Base-by-base conservation (phyloP, 2,797 vertebrate species). In the Carduelis carduelis region DNA sequence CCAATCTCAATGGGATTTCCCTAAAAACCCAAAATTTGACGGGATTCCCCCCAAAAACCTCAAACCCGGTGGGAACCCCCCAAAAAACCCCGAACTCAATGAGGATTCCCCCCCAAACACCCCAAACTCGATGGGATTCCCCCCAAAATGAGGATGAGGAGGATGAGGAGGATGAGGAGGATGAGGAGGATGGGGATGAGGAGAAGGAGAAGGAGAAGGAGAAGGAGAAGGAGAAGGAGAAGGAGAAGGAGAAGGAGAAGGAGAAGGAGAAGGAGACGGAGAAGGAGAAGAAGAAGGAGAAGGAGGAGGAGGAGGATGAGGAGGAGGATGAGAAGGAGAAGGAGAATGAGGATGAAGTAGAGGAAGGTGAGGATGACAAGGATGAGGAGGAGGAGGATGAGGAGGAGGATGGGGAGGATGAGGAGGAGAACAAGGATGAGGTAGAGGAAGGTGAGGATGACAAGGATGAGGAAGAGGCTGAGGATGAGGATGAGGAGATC, bases 191-290 rank as follows among this genome's bases (percentile, higher is more conserved):
- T 1, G 2, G 44, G 11, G 4, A 24, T 1, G 1, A n/a, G 4
- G 6, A 26, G 6, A 12, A n/a, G 4, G 5, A 43, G 1, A 1
- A 18, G 11, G 32, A 34, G 12, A 2, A 64, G 0, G 12, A 26
- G 8, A 3, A 61, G 5, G 5, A 26, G 21, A 9, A 43, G 2
- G 21, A 14, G 18, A 9, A 49, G 1, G 5, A 28, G 9, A 5
- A 15, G 4, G 2, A 52, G 7, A 1, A 52, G 3, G 8, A 44
- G 3, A 4, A 19, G 2, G 5, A 46, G 12, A 5, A 66, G 5
- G 9, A 46, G 0, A 4, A 30, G 1, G 6, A n/a, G n/a, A n/a
- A n/a, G n/a, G n/a, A n/a, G n/a, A n/a, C n/a, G n/a, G n/a, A n/a
- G n/a, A n/a, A n/a, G n/a, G n/a, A n/a, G n/a, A n/a, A n/a, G n/a